These are phyloP conservation scores for Dasysyrphus albostriatus DNA, from an alignment of 2,888 invertebrate genomes.

Conservation along the genomic window DNA sequence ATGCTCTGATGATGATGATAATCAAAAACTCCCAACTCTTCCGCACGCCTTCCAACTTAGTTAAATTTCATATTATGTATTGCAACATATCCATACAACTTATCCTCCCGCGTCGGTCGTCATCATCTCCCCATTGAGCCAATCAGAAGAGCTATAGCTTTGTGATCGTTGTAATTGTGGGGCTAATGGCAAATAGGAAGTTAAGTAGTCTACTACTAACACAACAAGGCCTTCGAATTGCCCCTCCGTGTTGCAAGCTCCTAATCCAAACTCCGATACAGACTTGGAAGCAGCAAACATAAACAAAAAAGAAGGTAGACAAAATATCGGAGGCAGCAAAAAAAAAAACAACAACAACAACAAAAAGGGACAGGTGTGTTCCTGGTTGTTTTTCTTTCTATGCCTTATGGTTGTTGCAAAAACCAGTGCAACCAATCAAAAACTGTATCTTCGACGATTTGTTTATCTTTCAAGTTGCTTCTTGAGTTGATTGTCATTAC, in stretches of 20 bases:
- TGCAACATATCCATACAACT: neutral
- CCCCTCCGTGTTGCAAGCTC: neutral
- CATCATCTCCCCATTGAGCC: slow-evolving; percentile 1
- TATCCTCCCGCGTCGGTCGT: neutral
- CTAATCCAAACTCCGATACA: neutral
- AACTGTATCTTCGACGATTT: neutral
- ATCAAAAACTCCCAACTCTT: neutral
- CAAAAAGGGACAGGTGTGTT: slow-evolving; percentile 11
- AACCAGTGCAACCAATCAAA: slow-evolving; percentile 9
- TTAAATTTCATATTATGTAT: neutral
- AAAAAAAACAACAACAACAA: too few relatives aligned
- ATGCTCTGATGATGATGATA: neutral
- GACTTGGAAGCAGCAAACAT: neutral
- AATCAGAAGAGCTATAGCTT: slow-evolving; percentile 12
- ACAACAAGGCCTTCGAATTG: neutral
- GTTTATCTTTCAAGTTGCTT: slow-evolving; percentile 8
- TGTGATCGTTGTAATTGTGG: neutral
- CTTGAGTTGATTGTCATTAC: neutral
- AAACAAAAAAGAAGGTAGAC: neutral
- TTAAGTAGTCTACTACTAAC: slow-evolving; percentile 9
- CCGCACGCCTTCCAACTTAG: neutral
- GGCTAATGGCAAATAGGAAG: slow-evolving; percentile 13
- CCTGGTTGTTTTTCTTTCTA: neutral
- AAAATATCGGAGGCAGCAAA: neutral
- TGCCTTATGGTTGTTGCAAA: neutral